Base-by-base conservation (phyloP, 1,140 invertebrate genomes). In the Uloborus diversus region DNA sequence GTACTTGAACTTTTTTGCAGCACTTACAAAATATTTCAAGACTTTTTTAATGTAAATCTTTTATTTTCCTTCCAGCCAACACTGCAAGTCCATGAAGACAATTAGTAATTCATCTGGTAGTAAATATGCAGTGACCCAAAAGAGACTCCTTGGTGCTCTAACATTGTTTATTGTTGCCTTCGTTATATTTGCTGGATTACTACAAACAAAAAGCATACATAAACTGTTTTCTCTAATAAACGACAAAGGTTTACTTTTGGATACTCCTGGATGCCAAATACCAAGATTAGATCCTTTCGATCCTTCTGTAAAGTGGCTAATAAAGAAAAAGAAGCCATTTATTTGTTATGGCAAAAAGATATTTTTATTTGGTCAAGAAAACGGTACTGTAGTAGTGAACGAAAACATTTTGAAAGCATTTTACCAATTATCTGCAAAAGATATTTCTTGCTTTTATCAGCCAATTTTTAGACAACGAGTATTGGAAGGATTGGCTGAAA, bases 241-340 rank as follows among this genome's bases (percentile, higher is more conserved):
- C n/a, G n/a, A 65, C 25, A 27, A 33, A 35, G 49, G 35, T 49
- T 49, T 69, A 83, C 85, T 93, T 49, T 90, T 94, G 1, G 91
- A 90, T 85, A 93, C 89, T 83, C 86, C 90, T 2, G 92, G 93
- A 25, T 96, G 95, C 85, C 90, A 90, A 4, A 94, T 96, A 82
- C 93, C 94, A 1, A 90, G 90, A 11, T 88, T 96, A 65, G 90
- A 92, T 81, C 91, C 93, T 0, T 90, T 91, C 61, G 92, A 95
- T 80, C 85, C 88, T 9, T 90, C 91, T 23, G 90, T 93, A n/a
- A 88, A 87, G 79, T 85, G 88, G 30, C 89, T 90, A 78, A 89
- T 92, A 20, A 88, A 88, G 53, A 88, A 89, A 30, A 86, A 88
- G 49, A 87, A 89, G 70, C 90, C 90, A 51, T 87, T 91, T 30